Conservation (phyloP, 2,888 invertebrate species). For the Craniophora ligustri region DNA sequence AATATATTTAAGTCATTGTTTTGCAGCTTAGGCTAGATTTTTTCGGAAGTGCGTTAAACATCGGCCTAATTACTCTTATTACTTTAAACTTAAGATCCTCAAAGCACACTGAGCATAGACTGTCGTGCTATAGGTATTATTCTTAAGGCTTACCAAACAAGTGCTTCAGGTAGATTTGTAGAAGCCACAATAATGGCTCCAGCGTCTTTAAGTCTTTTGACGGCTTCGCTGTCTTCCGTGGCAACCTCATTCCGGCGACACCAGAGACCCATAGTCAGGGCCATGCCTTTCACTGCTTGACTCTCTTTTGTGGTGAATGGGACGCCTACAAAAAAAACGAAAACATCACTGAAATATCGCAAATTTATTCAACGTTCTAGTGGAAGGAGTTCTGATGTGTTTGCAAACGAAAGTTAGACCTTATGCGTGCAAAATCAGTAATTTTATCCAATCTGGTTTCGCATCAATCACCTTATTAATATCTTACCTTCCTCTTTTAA, state of each 20-base stretch:
- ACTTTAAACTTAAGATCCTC: too few relatives aligned
- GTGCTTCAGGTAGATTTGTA: slow-evolving; percentile 97
- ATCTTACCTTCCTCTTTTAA: too few relatives aligned
- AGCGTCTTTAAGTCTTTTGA: slow-evolving; percentile 91
- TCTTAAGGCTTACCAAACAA: slow-evolving; percentile 90
- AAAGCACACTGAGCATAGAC: too few relatives aligned
- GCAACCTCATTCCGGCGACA: slow-evolving; percentile 90
- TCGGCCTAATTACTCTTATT: too few relatives aligned
- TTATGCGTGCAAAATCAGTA: too few relatives aligned
- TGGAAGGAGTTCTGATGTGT: neutral
- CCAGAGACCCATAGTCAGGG: slow-evolving; percentile 91
- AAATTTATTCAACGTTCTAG: neutral
- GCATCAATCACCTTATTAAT: too few relatives aligned
- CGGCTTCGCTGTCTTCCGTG: slow-evolving; percentile 92
- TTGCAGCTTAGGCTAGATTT: too few relatives aligned
- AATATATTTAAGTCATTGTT: too few relatives aligned
- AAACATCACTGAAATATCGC: neutral
- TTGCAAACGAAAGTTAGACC: neutral
- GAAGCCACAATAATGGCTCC: slow-evolving; percentile 96
- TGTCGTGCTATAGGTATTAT: too few relatives aligned
- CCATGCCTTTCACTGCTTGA: slow-evolving; percentile 93
- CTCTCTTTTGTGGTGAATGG: slow-evolving; percentile 98
- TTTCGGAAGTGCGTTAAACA: too few relatives aligned
- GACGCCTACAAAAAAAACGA: slow-evolving; percentile 88
- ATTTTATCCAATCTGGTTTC: too few relatives aligned